phyloP scores from a whole-genome alignment of 2,113 vertebrate species.

The Lethenteron camtschaticum region DNA sequence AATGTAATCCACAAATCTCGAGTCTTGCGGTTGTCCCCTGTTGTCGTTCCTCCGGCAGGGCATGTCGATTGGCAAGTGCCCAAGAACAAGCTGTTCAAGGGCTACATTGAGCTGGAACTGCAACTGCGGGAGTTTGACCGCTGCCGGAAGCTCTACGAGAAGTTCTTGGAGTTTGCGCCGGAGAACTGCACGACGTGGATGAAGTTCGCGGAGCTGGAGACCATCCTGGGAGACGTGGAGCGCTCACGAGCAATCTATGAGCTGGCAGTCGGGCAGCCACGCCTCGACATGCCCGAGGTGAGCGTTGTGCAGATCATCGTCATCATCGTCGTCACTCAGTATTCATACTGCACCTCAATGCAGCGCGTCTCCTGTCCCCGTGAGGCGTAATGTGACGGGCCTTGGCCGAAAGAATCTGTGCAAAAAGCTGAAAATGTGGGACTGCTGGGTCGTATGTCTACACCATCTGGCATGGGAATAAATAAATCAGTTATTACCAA shows the following conservation, averaged over 20 bases:
- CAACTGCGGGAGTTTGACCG: conserved; percentile 86
- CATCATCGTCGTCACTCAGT: too few species aligned
- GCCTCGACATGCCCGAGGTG: conserved; percentile 94
- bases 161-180: conserved; percentile 72
- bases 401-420: too few species aligned
- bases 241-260: conserved; percentile 77
- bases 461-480: too few species aligned
- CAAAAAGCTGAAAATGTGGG: too few species aligned
- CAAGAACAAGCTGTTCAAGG: conserved; percentile 93
- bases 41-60: conserved; percentile 30
- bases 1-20: too few species aligned
- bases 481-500: too few species aligned
- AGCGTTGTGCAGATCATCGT: conserved; percentile 6
- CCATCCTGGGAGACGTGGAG: conserved; percentile 63
- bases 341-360: too few species aligned
- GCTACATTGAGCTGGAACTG: conserved; percentile 81
- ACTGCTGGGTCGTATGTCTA: too few species aligned
- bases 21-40: background rate
- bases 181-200: conserved; percentile 98
- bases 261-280: conserved; percentile 69
- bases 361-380: too few species aligned
- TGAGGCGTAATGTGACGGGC: too few species aligned
- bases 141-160: conserved; percentile 87
- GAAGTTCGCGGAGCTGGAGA: conserved; percentile 87
- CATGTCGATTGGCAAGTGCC: conserved; percentile 67